phyloP scores from a whole-genome alignment of 2,888 invertebrate species.

The Tetheella fluctuosa region DNA sequence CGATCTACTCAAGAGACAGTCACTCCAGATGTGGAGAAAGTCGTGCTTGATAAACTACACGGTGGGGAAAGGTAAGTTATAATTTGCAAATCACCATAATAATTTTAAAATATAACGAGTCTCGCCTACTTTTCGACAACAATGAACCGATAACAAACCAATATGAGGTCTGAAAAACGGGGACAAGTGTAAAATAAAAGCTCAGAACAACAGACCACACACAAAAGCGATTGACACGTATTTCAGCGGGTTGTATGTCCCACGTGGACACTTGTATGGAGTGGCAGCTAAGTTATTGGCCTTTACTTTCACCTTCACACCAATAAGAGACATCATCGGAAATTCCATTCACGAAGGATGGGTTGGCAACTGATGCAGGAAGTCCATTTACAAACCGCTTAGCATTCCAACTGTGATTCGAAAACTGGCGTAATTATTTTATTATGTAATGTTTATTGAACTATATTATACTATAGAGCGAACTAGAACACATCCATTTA shows the following conservation, averaged over 20 bases:
- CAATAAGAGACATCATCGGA: conserved; percentile 43
- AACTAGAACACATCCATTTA: conserved; percentile 16
- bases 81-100: conserved; percentile 10
- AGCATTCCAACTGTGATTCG: conserved; percentile 52
- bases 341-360: conserved; percentile 59
- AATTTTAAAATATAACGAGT: conserved; percentile 13
- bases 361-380: conserved; percentile 51
- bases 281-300: conserved; percentile 41
- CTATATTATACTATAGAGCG: too few species aligned
- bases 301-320: conserved; percentile 65
- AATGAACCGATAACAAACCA: conserved; percentile 31
- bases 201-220: conserved; percentile 43
- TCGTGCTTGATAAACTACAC: conserved; percentile 83
- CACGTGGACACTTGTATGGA: conserved; percentile 36
- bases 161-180: conserved; percentile 28
- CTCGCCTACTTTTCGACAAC: conserved; percentile 19
- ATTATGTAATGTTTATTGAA: conserved; percentile 14
- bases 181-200: conserved; percentile 33
- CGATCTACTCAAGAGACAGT: conserved; percentile 57
- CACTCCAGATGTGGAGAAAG: conserved; percentile 64
- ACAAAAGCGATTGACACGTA: conserved; percentile 44
- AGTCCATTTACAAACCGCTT: conserved; percentile 44
- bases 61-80: conserved; percentile 89
- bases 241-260: conserved; percentile 32
- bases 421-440: conserved; percentile 40